Conservation (phyloP, 2,113 vertebrate species). For the Acanthochromis polyacanthus region DNA sequence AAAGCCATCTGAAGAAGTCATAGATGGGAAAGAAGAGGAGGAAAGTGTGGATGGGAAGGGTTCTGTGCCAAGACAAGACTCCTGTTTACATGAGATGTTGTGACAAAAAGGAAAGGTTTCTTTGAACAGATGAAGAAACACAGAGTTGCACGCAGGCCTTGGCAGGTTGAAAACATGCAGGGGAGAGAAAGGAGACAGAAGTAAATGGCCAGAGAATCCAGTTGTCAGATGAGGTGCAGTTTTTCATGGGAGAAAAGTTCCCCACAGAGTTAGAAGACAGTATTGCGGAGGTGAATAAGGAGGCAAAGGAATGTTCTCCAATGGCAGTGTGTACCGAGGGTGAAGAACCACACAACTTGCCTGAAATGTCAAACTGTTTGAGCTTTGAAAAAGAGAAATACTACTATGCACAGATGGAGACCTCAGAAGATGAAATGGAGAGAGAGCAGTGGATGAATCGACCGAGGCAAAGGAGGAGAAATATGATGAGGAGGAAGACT, state of each 20-base stretch:
- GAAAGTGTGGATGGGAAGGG: constrained; percentile 5
- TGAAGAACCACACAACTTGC: not conserved
- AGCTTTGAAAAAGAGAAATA: constrained; percentile 50
- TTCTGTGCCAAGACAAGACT: not conserved
- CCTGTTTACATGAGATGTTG: not conserved
- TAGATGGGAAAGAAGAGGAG: constrained; percentile 19
- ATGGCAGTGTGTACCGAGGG: not conserved
- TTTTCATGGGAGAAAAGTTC: constrained; percentile 28
- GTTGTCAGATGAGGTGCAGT: constrained; percentile 46
- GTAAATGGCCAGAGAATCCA: constrained; percentile 45
- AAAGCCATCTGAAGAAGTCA: not conserved
- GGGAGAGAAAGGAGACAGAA: not conserved
- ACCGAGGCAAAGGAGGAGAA: not conserved
- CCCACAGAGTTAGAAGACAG: constrained; percentile 14
- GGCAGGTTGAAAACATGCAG: not conserved
- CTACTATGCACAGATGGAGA: not conserved
- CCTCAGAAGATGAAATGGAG: constrained; percentile 42
- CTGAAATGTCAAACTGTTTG: not conserved
- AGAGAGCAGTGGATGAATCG: constrained; percentile 5
- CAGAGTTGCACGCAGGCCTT: not conserved
- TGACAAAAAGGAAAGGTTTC: constrained; percentile 17
- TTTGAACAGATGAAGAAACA: not conserved
- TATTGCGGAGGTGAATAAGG: constrained; percentile 30
- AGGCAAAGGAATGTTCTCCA: not conserved
- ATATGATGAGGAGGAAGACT: not conserved